phyloP scores from a whole-genome alignment of 2,888 invertebrate genomes.

The Monoplex corrugatus region DNA sequence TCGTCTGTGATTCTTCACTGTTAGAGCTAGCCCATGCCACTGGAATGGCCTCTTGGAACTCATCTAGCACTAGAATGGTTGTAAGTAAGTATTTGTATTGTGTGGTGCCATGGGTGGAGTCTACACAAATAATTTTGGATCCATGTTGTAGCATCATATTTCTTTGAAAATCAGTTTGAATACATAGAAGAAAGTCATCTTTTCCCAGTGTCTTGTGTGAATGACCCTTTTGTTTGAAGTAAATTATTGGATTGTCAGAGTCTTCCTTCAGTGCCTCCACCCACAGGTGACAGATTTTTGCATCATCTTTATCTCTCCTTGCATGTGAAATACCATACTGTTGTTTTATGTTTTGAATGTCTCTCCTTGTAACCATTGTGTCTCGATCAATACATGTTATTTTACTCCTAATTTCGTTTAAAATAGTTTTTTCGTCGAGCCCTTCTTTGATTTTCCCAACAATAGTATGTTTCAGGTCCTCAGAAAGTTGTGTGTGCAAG shows the following conservation, averaged over 20 bases:
- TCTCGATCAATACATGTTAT: too few species aligned
- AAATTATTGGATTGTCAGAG: constrained; percentile 31
- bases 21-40: too few species aligned
- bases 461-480: too few species aligned
- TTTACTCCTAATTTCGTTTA: too few species aligned
- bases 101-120: constrained; percentile 33
- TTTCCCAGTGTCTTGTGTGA: constrained; percentile 10
- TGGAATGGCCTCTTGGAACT: too few species aligned
- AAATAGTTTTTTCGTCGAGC: too few species aligned
- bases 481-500: too few species aligned
- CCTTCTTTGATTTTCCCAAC: too few species aligned
- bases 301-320: too few species aligned
- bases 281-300: too few species aligned
- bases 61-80: neutral
- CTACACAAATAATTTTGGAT: constrained; percentile 23
- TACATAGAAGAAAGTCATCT: constrained; percentile 39
- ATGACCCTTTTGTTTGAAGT: constrained; percentile 17
- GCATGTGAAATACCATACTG: constrained; percentile 28
- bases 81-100: constrained; percentile 39
- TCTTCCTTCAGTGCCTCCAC: too few species aligned
- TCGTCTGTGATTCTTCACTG: too few species aligned
- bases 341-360: constrained; percentile 40
- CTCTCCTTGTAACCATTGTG: neutral
- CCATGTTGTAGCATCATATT: constrained; percentile 36
- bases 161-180: constrained; percentile 45